Evolutionary conservation across 1,140 invertebrate genomes (phyloP).

Genomic region (Bursaphelenchus mucronatus): DNA sequence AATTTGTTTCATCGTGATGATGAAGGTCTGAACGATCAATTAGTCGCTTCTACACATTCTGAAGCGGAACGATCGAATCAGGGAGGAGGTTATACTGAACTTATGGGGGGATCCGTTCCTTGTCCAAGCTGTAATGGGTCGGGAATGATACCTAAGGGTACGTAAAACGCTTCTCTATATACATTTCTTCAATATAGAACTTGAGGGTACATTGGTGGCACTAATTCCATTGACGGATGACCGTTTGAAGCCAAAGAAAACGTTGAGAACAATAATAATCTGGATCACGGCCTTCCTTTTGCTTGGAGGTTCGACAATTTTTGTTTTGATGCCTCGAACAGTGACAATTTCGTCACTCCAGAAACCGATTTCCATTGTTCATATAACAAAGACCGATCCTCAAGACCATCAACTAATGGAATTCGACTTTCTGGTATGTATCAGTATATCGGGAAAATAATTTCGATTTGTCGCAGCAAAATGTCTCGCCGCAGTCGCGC

Average conservation of each 20-base stretch:
- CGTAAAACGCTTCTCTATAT: neutral
- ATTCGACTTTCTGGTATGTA: conserved; percentile 42
- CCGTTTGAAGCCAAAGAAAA: conserved; percentile 62
- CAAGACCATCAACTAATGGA: conserved; percentile 26
- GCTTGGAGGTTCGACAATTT: conserved; percentile 34
- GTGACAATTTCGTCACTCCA: conserved; percentile 26
- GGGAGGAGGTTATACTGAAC: conserved; percentile 44
- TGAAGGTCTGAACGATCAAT: conserved; percentile 15
- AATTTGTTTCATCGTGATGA: neutral
- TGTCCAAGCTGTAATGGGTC: conserved; percentile 61
- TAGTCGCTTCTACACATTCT: neutral
- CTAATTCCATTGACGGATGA: conserved; percentile 62
- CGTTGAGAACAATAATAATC: conserved; percentile 51
- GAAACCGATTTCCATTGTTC: conserved; percentile 38
- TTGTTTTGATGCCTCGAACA: conserved; percentile 48
- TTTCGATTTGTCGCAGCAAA: no score
- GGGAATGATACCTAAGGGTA: conserved; percentile 62
- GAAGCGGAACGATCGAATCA: neutral
- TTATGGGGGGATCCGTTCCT: conserved; percentile 60
- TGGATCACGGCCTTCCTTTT: conserved; percentile 40
- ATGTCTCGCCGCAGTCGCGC: no score
- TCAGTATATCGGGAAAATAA: no score
- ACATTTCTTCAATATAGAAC: conserved; percentile 45
- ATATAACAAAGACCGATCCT: conserved; percentile 29
- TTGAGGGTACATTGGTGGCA: conserved; percentile 61